Percentiles rank a stretch among this genome's conserved stretches.
Conservation (phyloP, 2,113 vertebrate genomes). For the Lophius piscatorius region DNA sequence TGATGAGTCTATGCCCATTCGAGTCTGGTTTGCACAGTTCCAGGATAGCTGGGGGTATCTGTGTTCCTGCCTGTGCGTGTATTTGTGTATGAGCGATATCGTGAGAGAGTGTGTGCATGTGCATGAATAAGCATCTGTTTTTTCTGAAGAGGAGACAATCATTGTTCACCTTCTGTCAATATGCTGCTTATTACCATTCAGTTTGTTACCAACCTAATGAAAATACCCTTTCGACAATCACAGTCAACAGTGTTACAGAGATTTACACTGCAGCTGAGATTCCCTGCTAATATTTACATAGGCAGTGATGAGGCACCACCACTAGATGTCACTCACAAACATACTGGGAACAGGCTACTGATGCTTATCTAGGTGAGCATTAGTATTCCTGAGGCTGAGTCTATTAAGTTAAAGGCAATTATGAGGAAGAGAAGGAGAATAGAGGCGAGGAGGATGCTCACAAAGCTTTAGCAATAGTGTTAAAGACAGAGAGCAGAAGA, state of each 20-base stretch:
- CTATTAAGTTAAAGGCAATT: slow-evolving; percentile 84
- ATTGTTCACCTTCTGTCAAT: slow-evolving; percentile 39
- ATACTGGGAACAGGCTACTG: slow-evolving; percentile 18
- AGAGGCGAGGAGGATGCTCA: slow-evolving; percentile 69
- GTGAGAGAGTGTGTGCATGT: slow-evolving; percentile 2
- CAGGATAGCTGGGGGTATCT: slow-evolving; percentile 3
- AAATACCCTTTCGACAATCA: slow-evolving; percentile 42
- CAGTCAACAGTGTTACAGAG: slow-evolving; percentile 24
- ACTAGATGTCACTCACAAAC: slow-evolving; percentile 78
- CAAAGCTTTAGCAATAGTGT: slow-evolving; percentile 64
- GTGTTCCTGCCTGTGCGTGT: neutral
- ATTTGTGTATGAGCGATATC: neutral
- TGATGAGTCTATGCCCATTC: slow-evolving; percentile 54
- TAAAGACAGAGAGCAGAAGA: slow-evolving; percentile 64
- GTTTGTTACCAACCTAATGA: slow-evolving; percentile 40
- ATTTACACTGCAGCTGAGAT: slow-evolving; percentile 17
- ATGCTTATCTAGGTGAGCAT: slow-evolving; percentile 65
- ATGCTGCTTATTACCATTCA: slow-evolving; percentile 35
- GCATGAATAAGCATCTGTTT: slow-evolving; percentile 20
- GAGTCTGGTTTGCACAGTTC: slow-evolving; percentile 38
- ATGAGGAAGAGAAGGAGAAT: slow-evolving; percentile 74
- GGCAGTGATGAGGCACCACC: slow-evolving; percentile 35
- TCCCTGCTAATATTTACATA: slow-evolving; percentile 3
- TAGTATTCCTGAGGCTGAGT: slow-evolving; percentile 76
- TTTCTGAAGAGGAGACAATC: slow-evolving; percentile 29